Evolutionary conservation across 2,888 invertebrate species (phyloP).

Genomic region (Opisthograptis luteolata): DNA sequence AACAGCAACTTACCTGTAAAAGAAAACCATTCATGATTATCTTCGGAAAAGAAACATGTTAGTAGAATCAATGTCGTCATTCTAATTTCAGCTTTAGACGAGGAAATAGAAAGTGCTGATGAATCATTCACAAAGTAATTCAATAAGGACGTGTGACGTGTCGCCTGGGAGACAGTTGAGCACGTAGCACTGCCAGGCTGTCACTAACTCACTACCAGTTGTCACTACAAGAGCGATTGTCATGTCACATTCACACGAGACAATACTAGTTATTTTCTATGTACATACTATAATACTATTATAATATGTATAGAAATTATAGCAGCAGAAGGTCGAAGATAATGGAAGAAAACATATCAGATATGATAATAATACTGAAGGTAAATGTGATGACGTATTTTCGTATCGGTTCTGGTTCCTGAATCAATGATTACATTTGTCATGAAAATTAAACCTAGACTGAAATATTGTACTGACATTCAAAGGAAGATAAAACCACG

Average conservation of each 20-base stretch:
- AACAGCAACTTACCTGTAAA: conserved; percentile 47
- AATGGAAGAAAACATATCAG: conserved; percentile 3
- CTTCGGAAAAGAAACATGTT: too few species aligned
- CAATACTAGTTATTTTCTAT: too few species aligned
- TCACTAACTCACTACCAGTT: background rate
- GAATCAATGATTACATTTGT: too few species aligned
- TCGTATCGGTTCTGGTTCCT: too few species aligned
- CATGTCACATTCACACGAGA: conserved; percentile 41
- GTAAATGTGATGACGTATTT: background rate
- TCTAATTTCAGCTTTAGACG: conserved; percentile 2
- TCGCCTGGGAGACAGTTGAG: conserved; percentile 40
- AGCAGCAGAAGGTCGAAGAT: conserved; percentile 35
- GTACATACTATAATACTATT: too few species aligned
- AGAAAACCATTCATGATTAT: conserved; percentile 4
- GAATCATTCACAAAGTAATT: conserved; percentile 18
- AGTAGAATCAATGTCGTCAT: too few species aligned
- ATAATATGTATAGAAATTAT: conserved; percentile 41
- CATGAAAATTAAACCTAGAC: too few species aligned
- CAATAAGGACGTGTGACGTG: conserved; percentile 30
- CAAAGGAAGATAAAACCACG: too few species aligned
- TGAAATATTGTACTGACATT: too few species aligned
- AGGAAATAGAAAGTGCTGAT: conserved; percentile 22
- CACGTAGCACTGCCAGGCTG: conserved; percentile 39
- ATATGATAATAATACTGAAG: background rate
- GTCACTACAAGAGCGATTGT: conserved; percentile 25